These are phyloP conservation scores for Baryphthengus martii DNA, from an alignment of 2,113 vertebrate species.

Conservation along the genomic window DNA sequence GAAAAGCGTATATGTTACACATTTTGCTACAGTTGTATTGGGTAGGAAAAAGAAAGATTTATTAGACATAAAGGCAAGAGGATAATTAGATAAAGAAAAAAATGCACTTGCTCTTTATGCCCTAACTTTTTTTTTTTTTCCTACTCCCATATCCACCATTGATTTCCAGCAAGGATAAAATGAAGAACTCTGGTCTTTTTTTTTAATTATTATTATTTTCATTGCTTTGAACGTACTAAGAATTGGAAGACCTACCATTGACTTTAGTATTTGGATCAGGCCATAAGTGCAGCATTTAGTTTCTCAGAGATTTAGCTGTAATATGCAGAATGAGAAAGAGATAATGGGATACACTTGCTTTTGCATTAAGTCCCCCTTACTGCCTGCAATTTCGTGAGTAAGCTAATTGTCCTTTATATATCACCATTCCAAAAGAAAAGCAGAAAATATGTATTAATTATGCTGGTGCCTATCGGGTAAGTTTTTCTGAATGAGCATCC, in stretches of 20 bases:
- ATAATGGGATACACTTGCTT: neutral
- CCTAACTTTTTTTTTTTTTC: slow-evolving; percentile 18
- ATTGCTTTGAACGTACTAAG: neutral
- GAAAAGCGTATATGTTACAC: neutral
- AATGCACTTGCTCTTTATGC: neutral
- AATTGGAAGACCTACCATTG: neutral
- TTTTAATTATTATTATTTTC: no score
- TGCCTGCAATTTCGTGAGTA: neutral
- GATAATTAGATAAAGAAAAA: slow-evolving; percentile 41
- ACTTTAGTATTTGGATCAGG: neutral
- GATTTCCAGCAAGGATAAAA: neutral
- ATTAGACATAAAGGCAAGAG: slow-evolving; percentile 37
- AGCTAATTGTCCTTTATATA: neutral
- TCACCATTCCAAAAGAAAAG: neutral
- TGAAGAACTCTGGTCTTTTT: neutral
- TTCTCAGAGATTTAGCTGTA: neutral
- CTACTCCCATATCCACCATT: neutral
- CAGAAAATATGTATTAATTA: slow-evolving; percentile 22
- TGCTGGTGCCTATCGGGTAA: neutral
- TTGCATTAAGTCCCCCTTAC: neutral
- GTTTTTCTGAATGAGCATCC: neutral
- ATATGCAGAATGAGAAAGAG: neutral
- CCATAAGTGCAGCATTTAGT: neutral
- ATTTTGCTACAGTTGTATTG: neutral
- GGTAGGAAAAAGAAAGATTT: neutral